Evolutionary conservation across 2,113 vertebrate species (phyloP).

Genomic region (Oceanites oceanicus): DNA sequence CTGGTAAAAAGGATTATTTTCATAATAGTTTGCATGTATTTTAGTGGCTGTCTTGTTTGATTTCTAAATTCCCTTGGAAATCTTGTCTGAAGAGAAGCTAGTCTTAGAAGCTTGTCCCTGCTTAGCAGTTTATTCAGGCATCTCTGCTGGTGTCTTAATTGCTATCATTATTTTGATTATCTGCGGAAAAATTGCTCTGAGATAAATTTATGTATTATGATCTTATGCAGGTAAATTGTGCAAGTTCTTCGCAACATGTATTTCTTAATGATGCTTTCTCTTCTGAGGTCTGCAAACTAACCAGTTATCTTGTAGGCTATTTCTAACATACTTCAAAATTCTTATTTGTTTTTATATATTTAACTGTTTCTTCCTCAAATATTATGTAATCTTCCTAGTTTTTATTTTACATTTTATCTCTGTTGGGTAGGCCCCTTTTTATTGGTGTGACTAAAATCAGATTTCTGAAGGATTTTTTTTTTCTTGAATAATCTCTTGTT

Average conservation of each 20-base stretch:
- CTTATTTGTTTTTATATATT: neutral
- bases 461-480: neutral
- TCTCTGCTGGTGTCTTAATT: neutral
- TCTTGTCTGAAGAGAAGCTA: neutral
- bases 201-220: neutral
- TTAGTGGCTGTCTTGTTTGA: neutral
- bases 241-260: neutral
- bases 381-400: neutral
- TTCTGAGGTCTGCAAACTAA: neutral
- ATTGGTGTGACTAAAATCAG: neutral
- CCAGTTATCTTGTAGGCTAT: neutral
- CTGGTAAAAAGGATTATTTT: neutral
- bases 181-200: neutral
- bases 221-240: neutral
- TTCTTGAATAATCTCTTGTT: neutral
- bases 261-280: neutral
- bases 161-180: neutral
- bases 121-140: neutral
- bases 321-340: neutral
- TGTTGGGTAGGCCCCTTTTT: neutral
- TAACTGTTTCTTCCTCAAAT: neutral
- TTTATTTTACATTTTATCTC: neutral
- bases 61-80: neutral
- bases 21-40: neutral
- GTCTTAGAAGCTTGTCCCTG: neutral